Evolutionary conservation across 2,113 vertebrate genomes (phyloP).

Genomic region (Peucedramus taeniatus): DNA sequence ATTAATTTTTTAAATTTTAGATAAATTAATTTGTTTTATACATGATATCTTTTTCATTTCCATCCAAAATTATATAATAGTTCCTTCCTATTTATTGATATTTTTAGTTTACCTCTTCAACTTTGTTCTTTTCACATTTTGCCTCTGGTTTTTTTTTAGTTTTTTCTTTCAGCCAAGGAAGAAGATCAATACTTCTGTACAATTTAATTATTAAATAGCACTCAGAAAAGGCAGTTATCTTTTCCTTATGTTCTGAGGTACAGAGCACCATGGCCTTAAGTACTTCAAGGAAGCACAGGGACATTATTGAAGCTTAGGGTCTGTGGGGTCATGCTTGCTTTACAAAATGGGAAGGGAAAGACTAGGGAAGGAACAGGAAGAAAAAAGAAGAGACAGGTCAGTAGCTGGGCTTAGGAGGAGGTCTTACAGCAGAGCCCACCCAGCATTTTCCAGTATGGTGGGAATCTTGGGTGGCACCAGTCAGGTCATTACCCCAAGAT

Average conservation of each 20-base stretch:
- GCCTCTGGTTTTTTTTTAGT: fast-evolving
- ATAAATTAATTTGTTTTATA: neutral
- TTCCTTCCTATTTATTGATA: neutral
- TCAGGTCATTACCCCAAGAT: fast-evolving
- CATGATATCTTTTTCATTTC: neutral
- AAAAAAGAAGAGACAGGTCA: neutral
- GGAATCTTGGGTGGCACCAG: neutral
- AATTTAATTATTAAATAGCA: neutral
- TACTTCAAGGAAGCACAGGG: neutral
- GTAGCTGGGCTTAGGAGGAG: neutral
- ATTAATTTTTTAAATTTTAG: neutral
- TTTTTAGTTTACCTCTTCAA: neutral
- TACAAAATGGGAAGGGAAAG: neutral
- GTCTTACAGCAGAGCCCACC: neutral
- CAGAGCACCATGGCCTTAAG: neutral
- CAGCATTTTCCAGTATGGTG: neutral
- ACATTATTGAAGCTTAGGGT: neutral
- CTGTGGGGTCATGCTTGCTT: fast-evolving
- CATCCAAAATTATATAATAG: neutral
- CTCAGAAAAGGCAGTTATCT: neutral
- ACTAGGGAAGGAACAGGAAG: neutral
- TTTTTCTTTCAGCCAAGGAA: neutral
- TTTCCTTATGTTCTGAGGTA: neutral
- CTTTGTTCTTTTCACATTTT: neutral
- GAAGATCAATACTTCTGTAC: neutral